Evolutionary conservation across 2,888 invertebrate genomes (phyloP).

Genomic region (Sphaerophoria rueppellii): DNA sequence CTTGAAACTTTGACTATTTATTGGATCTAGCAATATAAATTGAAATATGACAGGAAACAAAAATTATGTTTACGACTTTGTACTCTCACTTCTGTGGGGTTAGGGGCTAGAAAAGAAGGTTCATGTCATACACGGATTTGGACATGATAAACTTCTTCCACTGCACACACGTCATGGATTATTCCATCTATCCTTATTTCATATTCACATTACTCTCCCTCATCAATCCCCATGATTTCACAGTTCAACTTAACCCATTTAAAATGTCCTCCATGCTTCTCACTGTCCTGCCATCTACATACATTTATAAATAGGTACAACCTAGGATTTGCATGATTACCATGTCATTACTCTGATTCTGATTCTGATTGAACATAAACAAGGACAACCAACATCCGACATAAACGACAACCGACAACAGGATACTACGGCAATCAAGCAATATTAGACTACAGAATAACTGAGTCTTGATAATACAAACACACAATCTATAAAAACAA

Average conservation of each 20-base stretch:
- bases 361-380: conserved; percentile 68
- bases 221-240: neutral
- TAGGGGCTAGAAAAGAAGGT: neutral
- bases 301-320: neutral
- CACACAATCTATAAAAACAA: neutral
- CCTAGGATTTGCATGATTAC: conserved; percentile 69
- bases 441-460: conserved; percentile 25
- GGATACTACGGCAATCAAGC: conserved; percentile 54
- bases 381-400: conserved; percentile 44
- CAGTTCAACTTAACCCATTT: neutral
- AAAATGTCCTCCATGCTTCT: too few species aligned
- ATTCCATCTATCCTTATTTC: conserved; percentile 13
- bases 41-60: conserved; percentile 47
- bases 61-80: conserved; percentile 60
- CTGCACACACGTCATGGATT: conserved; percentile 21
- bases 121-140: conserved; percentile 22
- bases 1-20: too few species aligned
- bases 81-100: conserved; percentile 1
- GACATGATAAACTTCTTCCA: conserved; percentile 43
- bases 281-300: too few species aligned
- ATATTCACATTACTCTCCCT: conserved; percentile 7
- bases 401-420: conserved; percentile 40
- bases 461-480: neutral
- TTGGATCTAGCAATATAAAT: neutral
- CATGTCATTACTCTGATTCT: conserved; percentile 68